These are phyloP conservation scores for Lepidocyrtinus sp. DNA, from an alignment of 2,888 invertebrate species.

Conservation along the genomic window DNA sequence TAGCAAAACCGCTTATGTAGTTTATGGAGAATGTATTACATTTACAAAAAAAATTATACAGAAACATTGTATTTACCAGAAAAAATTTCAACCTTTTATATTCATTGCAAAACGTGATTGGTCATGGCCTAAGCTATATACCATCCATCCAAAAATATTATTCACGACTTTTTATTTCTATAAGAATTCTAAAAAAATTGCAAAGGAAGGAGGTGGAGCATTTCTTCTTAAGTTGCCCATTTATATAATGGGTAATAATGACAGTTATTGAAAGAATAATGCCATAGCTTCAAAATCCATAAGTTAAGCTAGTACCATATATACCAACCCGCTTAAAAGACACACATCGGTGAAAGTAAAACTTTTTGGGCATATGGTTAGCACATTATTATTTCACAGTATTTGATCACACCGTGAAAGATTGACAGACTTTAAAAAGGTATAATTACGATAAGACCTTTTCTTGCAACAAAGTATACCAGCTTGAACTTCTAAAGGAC, in stretches of 20 bases:
- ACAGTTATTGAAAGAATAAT: no score
- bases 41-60: no score
- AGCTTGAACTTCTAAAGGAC: no score
- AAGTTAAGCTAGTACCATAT: background rate
- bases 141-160: no score
- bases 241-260: background rate
- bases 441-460: background rate
- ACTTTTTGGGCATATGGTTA: background rate
- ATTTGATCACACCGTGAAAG: background rate
- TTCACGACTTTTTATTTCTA: background rate
- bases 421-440: background rate
- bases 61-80: no score
- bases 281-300: background rate
- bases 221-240: conserved; percentile 2
- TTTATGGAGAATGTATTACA: no score
- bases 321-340: background rate
- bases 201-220: background rate
- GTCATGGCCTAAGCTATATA: background rate
- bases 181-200: background rate
- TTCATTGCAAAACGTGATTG: background rate
- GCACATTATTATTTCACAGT: no score
- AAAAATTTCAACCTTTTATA: no score
- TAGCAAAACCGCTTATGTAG: no score
- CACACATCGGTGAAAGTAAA: background rate
- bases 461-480: background rate